Conservation (phyloP, 2,888 invertebrate species). For the Tyria jacobaeae region DNA sequence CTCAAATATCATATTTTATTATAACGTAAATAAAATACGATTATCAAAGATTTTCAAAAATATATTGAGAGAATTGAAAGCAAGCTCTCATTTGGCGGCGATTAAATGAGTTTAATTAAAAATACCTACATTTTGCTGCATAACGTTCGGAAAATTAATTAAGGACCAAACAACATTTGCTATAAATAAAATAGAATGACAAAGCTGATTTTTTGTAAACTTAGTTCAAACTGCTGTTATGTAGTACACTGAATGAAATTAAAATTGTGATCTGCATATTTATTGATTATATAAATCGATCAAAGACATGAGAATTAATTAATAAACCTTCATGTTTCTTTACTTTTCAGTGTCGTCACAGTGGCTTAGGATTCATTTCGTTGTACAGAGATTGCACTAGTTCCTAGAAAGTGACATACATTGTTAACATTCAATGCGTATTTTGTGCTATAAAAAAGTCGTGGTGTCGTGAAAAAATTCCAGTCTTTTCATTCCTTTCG, state of each 20-base stretch:
- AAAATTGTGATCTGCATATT: no score
- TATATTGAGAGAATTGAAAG: neutral
- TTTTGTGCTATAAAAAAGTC: conserved; percentile 40
- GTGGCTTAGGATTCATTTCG: neutral
- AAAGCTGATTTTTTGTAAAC: neutral
- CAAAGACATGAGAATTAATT: no score
- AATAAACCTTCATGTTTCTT: no score
- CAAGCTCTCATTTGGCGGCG: neutral
- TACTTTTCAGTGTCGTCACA: neutral
- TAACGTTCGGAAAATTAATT: neutral
- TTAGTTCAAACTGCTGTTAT: neutral
- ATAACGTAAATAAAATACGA: neutral
- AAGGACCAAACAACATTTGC: neutral
- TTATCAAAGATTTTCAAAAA: neutral
- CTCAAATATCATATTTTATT: neutral
- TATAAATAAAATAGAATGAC: neutral
- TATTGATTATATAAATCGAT: no score
- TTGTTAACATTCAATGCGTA: neutral
- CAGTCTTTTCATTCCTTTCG: conserved; percentile 46
- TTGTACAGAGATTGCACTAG: no score
- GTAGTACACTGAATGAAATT: no score
- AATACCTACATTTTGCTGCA: neutral
- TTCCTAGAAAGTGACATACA: neutral
- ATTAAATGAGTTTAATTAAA: neutral
- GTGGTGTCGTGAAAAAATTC: conserved; percentile 50